phyloP scores from a whole-genome alignment of 2,113 vertebrate genomes.

The Urocolius indicus region DNA sequence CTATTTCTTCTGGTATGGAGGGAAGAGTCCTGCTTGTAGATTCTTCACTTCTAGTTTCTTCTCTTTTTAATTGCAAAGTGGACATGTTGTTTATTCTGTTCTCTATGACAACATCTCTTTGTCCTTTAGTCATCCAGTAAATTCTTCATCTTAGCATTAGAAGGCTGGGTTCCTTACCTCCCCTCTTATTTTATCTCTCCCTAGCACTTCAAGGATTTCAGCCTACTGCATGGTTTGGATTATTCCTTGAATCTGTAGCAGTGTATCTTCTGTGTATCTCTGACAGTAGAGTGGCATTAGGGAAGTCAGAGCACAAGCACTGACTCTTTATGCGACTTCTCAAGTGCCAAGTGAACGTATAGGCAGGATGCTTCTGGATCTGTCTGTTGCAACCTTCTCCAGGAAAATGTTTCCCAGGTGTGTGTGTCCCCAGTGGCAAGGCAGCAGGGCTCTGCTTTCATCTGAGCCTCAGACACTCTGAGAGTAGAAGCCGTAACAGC shows the following conservation, averaged over 20 bases:
- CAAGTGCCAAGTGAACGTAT: neutral
- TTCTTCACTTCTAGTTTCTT: neutral
- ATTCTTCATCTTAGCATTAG: neutral
- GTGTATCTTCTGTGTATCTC: neutral
- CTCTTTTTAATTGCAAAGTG: neutral
- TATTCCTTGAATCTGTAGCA: neutral
- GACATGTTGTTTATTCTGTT: neutral
- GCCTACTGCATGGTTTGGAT: neutral
- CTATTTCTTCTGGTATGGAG: neutral
- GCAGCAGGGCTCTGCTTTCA: neutral
- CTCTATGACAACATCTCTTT: constrained; percentile 1
- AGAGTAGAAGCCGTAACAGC: neutral
- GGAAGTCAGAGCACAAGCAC: neutral
- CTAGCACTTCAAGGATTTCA: neutral
- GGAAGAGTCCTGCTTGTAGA: neutral
- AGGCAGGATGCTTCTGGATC: neutral
- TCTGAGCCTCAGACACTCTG: neutral
- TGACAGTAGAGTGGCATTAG: rapidly evolving
- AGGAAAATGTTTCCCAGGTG: neutral
- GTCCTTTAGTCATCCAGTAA: neutral
- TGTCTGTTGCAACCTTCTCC: neutral
- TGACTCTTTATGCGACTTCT: neutral
- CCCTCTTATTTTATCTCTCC: neutral
- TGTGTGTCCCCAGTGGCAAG: rapidly evolving
- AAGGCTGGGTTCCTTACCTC: neutral